phyloP scores from a whole-genome alignment of 2,888 invertebrate species.

The Tromatobia lineatoria region DNA sequence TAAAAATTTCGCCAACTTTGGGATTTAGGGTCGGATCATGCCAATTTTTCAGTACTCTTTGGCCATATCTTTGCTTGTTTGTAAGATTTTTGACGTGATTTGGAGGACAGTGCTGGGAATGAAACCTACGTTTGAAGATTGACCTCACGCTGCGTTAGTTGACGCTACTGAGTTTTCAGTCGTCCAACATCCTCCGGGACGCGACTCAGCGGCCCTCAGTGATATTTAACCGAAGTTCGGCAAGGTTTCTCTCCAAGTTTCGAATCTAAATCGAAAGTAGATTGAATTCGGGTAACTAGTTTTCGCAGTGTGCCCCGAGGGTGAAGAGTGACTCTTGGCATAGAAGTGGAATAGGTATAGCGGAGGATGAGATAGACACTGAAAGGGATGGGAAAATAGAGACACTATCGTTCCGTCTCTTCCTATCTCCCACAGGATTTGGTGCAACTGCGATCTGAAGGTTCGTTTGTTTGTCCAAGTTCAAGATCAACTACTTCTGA shows the following conservation, averaged over 20 bases:
- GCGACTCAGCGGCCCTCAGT: slow-evolving; percentile 2
- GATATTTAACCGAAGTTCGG: slow-evolving; percentile 57
- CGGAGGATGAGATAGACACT: slow-evolving; percentile 14
- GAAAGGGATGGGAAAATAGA: slow-evolving; percentile 23
- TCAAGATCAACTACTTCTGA: slow-evolving; percentile 56
- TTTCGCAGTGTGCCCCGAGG: slow-evolving; percentile 52
- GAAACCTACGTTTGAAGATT: slow-evolving; percentile 11
- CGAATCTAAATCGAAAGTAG: slow-evolving; percentile 64
- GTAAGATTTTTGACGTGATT: not conserved
- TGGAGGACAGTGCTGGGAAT: not conserved
- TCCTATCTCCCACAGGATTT: slow-evolving; percentile 7
- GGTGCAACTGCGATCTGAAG: slow-evolving; percentile 7
- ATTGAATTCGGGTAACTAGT: slow-evolving; percentile 65
- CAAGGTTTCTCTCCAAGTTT: slow-evolving; percentile 50
- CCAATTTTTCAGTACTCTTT: not conserved
- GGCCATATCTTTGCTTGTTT: not conserved
- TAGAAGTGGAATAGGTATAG: slow-evolving; percentile 13
- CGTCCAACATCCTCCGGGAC: slow-evolving; percentile 33
- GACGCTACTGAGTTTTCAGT: not conserved
- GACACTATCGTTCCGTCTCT: slow-evolving; percentile 16
- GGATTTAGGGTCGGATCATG: not conserved
- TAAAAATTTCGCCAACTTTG: not conserved
- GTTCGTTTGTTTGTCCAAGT: slow-evolving; percentile 58
- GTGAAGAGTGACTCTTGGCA: slow-evolving; percentile 19
- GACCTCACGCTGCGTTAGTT: not conserved